Conservation (phyloP, 2,113 vertebrate genomes). For the Chaetura pelagica region DNA sequence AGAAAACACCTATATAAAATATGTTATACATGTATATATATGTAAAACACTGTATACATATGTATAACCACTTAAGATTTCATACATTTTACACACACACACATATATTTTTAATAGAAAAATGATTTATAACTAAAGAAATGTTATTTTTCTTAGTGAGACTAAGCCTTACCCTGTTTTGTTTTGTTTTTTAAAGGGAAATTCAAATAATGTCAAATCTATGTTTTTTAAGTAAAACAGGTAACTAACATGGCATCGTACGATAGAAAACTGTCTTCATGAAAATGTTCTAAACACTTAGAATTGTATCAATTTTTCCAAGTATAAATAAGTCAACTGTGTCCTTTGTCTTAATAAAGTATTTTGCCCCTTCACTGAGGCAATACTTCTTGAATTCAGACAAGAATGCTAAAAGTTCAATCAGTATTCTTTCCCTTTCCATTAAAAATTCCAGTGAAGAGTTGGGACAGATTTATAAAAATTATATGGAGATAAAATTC, state of each 20-base stretch:
- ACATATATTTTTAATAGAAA: not conserved
- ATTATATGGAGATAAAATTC: not conserved
- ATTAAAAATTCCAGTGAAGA: not conserved
- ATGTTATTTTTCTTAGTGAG: not conserved
- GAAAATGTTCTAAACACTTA: not conserved
- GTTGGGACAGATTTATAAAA: not conserved
- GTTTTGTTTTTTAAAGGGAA: not conserved
- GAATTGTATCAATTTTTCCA: not conserved
- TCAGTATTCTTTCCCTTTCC: not conserved
- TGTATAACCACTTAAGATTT: not conserved
- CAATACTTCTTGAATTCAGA: not conserved
- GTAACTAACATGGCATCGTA: not conserved
- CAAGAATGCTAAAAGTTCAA: not conserved
- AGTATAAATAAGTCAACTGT: not conserved
- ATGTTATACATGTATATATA: too few relatives aligned
- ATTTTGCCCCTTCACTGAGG: not conserved
- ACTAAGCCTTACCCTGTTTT: accelerated
- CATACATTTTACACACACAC: not conserved
- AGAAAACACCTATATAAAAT: not conserved
- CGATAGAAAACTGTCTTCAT: not conserved
- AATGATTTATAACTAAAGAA: not conserved
- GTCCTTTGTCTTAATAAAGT: not conserved
- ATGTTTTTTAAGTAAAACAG: not conserved
- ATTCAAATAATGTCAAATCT: not conserved
- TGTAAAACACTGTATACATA: not conserved